Evolutionary conservation across 1,140 invertebrate genomes (phyloP).

Genomic region (Theocolax elegans): DNA sequence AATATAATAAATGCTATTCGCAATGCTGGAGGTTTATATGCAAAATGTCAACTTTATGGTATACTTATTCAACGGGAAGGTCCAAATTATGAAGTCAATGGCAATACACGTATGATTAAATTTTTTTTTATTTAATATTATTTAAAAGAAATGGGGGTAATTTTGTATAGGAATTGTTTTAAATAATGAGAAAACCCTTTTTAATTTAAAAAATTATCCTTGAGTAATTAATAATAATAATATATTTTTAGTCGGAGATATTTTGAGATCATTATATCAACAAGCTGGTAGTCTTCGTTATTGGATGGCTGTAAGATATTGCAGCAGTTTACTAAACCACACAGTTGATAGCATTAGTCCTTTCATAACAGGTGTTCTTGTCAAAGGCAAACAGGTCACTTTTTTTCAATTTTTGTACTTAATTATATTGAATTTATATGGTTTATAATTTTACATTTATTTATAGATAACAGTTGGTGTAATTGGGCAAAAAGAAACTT

Average conservation of each 20-base stretch:
- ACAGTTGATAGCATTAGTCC: conserved; percentile 98
- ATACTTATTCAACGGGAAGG: conserved; percentile 87
- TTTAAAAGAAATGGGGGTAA: too few relatives aligned
- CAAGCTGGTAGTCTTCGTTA: conserved; percentile 87
- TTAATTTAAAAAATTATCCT: too few relatives aligned
- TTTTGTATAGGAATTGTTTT: too few relatives aligned
- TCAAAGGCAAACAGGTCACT: conserved; percentile 94
- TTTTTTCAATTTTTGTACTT: background rate
- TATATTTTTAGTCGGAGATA: conserved; percentile 72
- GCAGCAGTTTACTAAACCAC: conserved; percentile 90
- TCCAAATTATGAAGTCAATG: conserved; percentile 78
- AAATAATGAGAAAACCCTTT: too few relatives aligned
- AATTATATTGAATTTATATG: background rate
- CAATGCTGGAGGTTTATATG: conserved; percentile 78
- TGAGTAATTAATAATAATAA: background rate
- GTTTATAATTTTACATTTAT: background rate
- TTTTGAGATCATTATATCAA: conserved; percentile 84
- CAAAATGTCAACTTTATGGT: conserved; percentile 85
- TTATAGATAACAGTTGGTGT: conserved; percentile 91
- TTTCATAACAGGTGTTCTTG: conserved; percentile 95
- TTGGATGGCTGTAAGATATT: conserved; percentile 95
- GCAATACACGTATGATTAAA: conserved; percentile 62
- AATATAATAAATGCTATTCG: conserved; percentile 81
- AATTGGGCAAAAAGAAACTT: conserved; percentile 91
- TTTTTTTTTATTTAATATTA: conserved; percentile 9